phyloP scores from a whole-genome alignment of 2,797 vertebrate genomes.

The Chloroceryle amazona region DNA sequence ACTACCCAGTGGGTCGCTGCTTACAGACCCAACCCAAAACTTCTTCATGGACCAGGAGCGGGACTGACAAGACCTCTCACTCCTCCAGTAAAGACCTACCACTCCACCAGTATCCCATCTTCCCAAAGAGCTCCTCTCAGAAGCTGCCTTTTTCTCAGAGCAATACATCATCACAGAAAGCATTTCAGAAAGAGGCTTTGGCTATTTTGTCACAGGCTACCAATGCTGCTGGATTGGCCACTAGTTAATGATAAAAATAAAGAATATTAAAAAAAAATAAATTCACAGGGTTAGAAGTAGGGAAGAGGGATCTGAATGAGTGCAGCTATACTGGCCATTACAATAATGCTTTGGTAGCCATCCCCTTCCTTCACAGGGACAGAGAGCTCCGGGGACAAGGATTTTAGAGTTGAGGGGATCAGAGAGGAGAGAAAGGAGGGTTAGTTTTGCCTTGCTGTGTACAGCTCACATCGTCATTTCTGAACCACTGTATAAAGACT shows the following conservation, averaged over 20 bases:
- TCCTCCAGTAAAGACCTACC: neutral
- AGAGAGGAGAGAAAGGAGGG: neutral
- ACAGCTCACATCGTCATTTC: constrained; percentile 48
- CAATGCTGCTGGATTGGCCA: constrained; percentile 30
- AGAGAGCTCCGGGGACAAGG: constrained; percentile 49
- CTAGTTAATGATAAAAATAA: constrained; percentile 12
- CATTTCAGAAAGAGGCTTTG: constrained; percentile 61
- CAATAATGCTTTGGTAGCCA: constrained; percentile 75
- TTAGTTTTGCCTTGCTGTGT: constrained; percentile 42
- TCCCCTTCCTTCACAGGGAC: constrained; percentile 80
- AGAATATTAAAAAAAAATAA: neutral
- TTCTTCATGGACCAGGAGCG: constrained; percentile 25
- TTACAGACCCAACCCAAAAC: constrained; percentile 23
- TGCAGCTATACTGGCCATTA: constrained; percentile 73
- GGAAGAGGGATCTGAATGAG: constrained; percentile 39
- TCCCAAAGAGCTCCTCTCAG: constrained; percentile 27
- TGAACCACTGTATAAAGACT: constrained; percentile 24
- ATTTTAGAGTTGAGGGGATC: constrained; percentile 14
- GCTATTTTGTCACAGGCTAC: constrained; percentile 57
- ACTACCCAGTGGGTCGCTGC: constrained; percentile 34
- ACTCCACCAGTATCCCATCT: constrained; percentile 23
- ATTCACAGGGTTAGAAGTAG: constrained; percentile 43
- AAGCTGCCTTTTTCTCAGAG: constrained; percentile 18
- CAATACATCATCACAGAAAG: constrained; percentile 62
- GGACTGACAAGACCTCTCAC: neutral